These are phyloP conservation scores for Xenopus petersii DNA, from an alignment of 2,797 vertebrate genomes.

Conservation along the genomic window DNA sequence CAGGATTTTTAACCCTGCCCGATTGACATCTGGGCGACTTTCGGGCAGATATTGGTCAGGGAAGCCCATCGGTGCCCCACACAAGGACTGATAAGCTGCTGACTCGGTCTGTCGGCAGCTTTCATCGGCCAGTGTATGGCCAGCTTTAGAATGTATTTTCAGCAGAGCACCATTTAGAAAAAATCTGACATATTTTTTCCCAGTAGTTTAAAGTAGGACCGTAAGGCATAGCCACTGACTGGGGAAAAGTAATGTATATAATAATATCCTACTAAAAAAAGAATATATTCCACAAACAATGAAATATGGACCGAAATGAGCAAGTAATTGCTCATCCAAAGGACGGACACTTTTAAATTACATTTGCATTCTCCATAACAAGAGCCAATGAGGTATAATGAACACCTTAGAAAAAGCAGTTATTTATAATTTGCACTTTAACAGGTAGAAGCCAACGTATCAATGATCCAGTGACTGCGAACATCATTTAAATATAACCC, in stretches of 20 bases:
- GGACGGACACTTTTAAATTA: conserved; percentile 60
- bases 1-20: too few relatives aligned
- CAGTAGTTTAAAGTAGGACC: too few relatives aligned
- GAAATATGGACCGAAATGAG: conserved; percentile 49
- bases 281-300: conserved; percentile 49
- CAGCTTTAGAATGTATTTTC: too few relatives aligned
- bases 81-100: too few relatives aligned
- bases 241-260: neutral
- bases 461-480: conserved; percentile 60
- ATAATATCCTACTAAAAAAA: conserved; percentile 50
- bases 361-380: conserved; percentile 63
- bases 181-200: too few relatives aligned
- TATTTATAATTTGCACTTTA: conserved; percentile 65
- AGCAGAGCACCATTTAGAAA: too few relatives aligned
- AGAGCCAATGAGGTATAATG: conserved; percentile 57
- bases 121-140: too few relatives aligned
- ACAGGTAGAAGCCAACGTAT: conserved; percentile 63
- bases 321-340: conserved; percentile 54
- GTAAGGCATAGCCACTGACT: too few relatives aligned
- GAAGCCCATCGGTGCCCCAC: too few relatives aligned
- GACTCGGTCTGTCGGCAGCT: too few relatives aligned
- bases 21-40: too few relatives aligned
- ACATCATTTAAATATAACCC: conserved; percentile 62
- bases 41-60: too few relatives aligned
- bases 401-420: conserved; percentile 55